Evolutionary conservation across 2,888 invertebrate genomes (phyloP), one percentile per base, ranked within the genome.

Genomic region (Campopleginae sp.): DNA sequence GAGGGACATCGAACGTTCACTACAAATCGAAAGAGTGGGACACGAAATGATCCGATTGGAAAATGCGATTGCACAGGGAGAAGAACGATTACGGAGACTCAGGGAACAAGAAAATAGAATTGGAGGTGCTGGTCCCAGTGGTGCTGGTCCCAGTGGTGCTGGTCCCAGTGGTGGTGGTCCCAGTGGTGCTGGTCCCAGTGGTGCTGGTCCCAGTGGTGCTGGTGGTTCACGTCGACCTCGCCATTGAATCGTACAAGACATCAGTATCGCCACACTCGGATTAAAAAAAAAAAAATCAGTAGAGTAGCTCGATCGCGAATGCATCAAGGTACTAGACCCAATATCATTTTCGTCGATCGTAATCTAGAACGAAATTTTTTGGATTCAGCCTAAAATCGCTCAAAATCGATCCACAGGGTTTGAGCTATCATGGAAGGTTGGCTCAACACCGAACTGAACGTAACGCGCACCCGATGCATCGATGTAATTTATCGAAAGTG

Each of bases 51-150:
- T 4, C 0, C 5, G 17, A 1, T 1, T 46, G 1, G 4, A 46
- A 46, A 5, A 14, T 2, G 0, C 2, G n/a, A 4, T 17, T 5
- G 1, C 5, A 10, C 10, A 0, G n/a, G 5, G 1, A 5, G 1
- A n/a, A 48, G 48, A 17, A 17, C 48, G n/a, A 48, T n/a, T n/a
- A 10, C 6, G n/a, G 4, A 48, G 48, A 48, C 0, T 0, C 0
- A n/a, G n/a, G 7, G n/a, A 48, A 48, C 0, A 2, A 3, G 14
- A 1, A 46, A n/a, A 8, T 6, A 48, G 48, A 48, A 46, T 31
- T 31, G 31, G 31, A 2, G 31, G 2, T 3, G 31, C 31, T 31
- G 31, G 31, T 31, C 31, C 31, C 31, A 31, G 4, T 31, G 46
- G 46, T 4, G 46, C 14, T 17, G 14, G 17, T 46, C 46, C 17